These are phyloP conservation scores for Ganaspis sp. DNA, from an alignment of 1,140 invertebrate species.

Conservation along the genomic window DNA sequence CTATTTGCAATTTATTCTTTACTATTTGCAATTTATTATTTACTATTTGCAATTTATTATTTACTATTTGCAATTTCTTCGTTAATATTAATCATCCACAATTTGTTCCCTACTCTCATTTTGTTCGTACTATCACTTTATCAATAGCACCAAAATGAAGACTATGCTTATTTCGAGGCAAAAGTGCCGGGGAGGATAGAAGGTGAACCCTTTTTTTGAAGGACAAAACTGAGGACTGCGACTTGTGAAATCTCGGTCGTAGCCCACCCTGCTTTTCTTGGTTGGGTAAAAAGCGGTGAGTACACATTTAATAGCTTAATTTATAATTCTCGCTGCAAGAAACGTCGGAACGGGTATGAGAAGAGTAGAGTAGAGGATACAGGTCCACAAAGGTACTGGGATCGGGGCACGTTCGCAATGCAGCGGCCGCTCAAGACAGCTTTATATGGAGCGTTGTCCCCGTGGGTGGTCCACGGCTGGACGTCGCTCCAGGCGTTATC, in stretches of 20 bases:
- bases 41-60: too few relatives aligned
- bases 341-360: conserved; percentile 50
- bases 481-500: conserved; percentile 63
- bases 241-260: conserved; percentile 15
- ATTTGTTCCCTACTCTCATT: too few relatives aligned
- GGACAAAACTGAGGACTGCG: too few relatives aligned
- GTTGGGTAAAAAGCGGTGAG: conserved; percentile 57
- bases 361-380: conserved; percentile 56
- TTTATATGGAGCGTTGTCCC: conserved; percentile 73
- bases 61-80: too few relatives aligned
- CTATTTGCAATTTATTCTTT: too few relatives aligned
- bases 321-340: conserved; percentile 67
- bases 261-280: neutral
- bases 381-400: neutral
- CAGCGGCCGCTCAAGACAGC: conserved; percentile 56
- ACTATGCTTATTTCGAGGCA: too few relatives aligned
- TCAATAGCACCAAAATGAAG: too few relatives aligned
- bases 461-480: conserved; percentile 72
- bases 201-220: too few relatives aligned
- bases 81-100: too few relatives aligned
- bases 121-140: too few relatives aligned
- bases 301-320: conserved; percentile 72
- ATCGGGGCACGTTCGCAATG: conserved; percentile 57
- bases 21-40: too few relatives aligned
- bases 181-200: too few relatives aligned